Evolutionary conservation across 2,797 vertebrate genomes (phyloP), one percentile per base, ranked within the genome.

Genomic region (Acipenser transmontanus): DNA sequence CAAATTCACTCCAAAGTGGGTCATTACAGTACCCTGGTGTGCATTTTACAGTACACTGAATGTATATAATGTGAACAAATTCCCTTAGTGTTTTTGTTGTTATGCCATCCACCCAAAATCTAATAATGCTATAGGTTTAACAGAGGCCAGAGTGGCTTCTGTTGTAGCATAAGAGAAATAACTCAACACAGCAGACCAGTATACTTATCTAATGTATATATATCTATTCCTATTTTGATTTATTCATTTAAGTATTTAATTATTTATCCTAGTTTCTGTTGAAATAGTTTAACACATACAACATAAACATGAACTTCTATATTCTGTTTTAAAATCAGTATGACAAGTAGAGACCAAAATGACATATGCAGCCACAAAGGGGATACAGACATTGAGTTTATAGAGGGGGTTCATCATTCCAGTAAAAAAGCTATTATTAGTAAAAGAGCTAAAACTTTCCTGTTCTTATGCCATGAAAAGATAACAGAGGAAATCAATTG

Each of bases 1-100:
- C 1, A 3, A 34, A 4, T 34, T 1, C 34, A 4, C 34, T 82
- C 80, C 87, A 85, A 92, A 92, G 88, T 91, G 86, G 88, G 87
- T 88, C 88, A 92, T 79, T 80, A 78, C 77, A 81, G 86, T 82
- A 85, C 88, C 88, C 87, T 77, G 81, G 87, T 88, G 88, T 82
- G 84, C 77, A 74, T 90, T 85, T 88, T 87, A 81, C 84, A 88
- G 84, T 88, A 86, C 86, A 85, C 85, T 82, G 81, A 87, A 87
- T 89, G 85, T 83, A 87, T 89, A 88, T 90, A 85, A 82, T 84
- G 83, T 81, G 84, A 89, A 89, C 84, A 84, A 77, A 80, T 85
- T 88, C 85, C 83, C 85, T 81, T 88, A 84, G 89, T 91, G 87
- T 87, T 89, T 87, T 87, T 81, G 83, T 82, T 84, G 82, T 87